Evolutionary conservation across 35 echinoderm and acorn worm genomes (phyloP).

Genomic region (Heliocidaris tuberculata): DNA sequence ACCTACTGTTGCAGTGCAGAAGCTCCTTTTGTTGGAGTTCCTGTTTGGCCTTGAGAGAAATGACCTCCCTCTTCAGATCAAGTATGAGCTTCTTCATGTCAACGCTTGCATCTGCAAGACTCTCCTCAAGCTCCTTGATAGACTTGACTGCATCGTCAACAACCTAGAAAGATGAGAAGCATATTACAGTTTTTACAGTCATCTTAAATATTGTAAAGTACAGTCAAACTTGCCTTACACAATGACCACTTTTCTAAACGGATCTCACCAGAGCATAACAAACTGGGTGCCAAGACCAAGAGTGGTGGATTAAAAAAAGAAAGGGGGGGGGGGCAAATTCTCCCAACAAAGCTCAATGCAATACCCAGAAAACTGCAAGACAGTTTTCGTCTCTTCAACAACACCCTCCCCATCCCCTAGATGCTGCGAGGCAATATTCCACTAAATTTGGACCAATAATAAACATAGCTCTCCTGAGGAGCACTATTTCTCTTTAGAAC

Average conservation of each 20-base stretch:
- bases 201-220: neutral
- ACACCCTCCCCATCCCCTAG: too few relatives aligned
- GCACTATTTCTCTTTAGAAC: neutral
- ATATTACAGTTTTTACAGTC: neutral
- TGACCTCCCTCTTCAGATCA: slow-evolving; percentile 50
- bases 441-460: too few relatives aligned
- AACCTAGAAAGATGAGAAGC: neutral
- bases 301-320: too few relatives aligned
- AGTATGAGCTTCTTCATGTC: slow-evolving; percentile 30
- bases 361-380: too few relatives aligned
- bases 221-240: neutral
- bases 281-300: too few relatives aligned
- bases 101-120: neutral
- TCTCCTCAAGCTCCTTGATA: neutral
- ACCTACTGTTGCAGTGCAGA: slow-evolving; percentile 12
- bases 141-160: slow-evolving; percentile 23
- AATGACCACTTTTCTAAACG: too few relatives aligned
- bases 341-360: too few relatives aligned
- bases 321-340: too few relatives aligned
- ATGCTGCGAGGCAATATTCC: too few relatives aligned
- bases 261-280: too few relatives aligned
- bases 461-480: too few relatives aligned
- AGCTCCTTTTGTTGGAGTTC: neutral
- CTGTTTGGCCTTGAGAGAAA: slow-evolving; percentile 22
- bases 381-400: too few relatives aligned